Conservation (phyloP, 1,140 invertebrate genomes). For the Camponotus floridanus region DNA sequence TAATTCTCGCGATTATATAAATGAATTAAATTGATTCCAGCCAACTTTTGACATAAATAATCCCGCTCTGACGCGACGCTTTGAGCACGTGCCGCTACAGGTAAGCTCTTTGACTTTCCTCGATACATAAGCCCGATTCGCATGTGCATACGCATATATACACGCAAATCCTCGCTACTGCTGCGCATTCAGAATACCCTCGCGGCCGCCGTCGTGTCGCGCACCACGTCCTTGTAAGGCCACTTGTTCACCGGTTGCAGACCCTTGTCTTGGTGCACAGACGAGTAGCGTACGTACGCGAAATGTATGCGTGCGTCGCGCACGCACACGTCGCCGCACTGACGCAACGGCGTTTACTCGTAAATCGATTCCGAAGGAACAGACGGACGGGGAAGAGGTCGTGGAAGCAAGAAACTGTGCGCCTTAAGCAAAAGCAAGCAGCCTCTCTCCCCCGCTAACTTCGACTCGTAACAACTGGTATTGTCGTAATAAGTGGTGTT, state of each 20-base stretch:
- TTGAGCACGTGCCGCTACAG: slow-evolving; percentile 34
- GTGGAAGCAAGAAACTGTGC: slow-evolving; percentile 63
- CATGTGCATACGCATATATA: slow-evolving; percentile 43
- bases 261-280: slow-evolving; percentile 35
- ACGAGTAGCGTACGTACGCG: slow-evolving; percentile 24
- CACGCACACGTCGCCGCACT: slow-evolving; percentile 43
- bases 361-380: slow-evolving; percentile 74
- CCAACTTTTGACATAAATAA: not conserved
- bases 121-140: slow-evolving; percentile 2
- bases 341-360: slow-evolving; percentile 74
- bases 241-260: too few species aligned
- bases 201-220: slow-evolving; percentile 57
- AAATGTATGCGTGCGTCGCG: slow-evolving; percentile 39
- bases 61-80: not conserved
- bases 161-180: slow-evolving; percentile 65
- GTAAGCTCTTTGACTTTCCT: slow-evolving; percentile 6
- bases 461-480: slow-evolving; percentile 65
- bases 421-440: slow-evolving; percentile 67
- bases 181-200: slow-evolving; percentile 61
- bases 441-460: slow-evolving; percentile 35
- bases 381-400: slow-evolving; percentile 57
- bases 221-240: too few species aligned
- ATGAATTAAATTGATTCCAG: too few species aligned
- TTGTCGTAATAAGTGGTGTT: slow-evolving; percentile 72
- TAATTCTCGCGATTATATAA: too few species aligned